A percentile compares a stretch with the other conserved stretches of the same genome.
These are phyloP conservation scores for Melieria picta DNA, from an alignment of 2,888 invertebrate genomes.

Conservation along the genomic window DNA sequence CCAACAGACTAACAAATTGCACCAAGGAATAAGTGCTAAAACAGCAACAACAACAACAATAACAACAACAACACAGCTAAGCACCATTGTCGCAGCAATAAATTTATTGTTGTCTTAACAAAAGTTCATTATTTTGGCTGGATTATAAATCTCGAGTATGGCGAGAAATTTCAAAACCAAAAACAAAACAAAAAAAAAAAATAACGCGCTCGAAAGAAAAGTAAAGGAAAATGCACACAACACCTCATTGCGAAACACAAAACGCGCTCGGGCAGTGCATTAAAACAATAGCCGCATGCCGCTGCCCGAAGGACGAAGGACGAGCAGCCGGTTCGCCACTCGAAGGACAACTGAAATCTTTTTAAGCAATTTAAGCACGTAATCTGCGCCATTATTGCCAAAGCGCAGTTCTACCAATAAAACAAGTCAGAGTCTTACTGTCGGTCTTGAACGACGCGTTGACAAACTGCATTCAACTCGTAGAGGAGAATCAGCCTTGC, in stretches of 20 bases:
- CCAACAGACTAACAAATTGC: constrained; percentile 1
- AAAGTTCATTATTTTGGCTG: constrained; percentile 39
- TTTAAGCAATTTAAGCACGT: constrained; percentile 62
- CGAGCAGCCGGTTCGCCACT: constrained; percentile 3
- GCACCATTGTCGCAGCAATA: constrained; percentile 50
- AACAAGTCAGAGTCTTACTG: no score
- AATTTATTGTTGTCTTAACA: constrained; percentile 49
- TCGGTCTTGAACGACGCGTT: no score
- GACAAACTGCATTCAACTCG: no score
- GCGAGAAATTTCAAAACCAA: constrained; percentile 12
- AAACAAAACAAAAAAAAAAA: constrained; percentile 19
- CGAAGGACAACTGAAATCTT: constrained; percentile 42
- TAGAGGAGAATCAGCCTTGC: no score
- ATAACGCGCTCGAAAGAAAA: background rate
- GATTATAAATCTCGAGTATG: no score
- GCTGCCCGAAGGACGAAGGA: background rate
- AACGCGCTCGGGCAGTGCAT: constrained; percentile 5
- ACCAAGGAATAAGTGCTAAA: constrained; percentile 2
- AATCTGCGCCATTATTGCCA: constrained; percentile 54
- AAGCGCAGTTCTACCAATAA: constrained; percentile 29
- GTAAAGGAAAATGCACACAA: background rate
- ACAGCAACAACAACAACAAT: background rate
- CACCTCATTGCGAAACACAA: background rate
- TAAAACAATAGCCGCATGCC: constrained; percentile 20
- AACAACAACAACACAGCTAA: constrained; percentile 32